phyloP scores from a whole-genome alignment of 2,888 invertebrate genomes.

The Encarsia formosa region DNA sequence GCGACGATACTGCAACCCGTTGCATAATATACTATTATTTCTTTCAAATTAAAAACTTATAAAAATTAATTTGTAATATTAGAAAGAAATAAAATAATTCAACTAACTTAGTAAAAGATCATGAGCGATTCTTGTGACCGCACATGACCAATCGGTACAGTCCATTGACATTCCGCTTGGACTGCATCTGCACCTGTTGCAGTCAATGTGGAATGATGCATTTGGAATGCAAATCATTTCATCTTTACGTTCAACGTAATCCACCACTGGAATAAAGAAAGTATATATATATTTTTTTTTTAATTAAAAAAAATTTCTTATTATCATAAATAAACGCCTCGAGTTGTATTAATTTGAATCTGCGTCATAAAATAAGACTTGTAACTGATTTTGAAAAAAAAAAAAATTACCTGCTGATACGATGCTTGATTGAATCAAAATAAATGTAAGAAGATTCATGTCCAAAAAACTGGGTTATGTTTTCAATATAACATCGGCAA shows the following conservation, averaged over 20 bases:
- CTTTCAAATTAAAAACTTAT: no score
- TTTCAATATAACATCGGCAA: conserved; percentile 1
- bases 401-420: conserved; percentile 1
- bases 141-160: conserved; percentile 21
- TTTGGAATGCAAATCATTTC: conserved; percentile 21
- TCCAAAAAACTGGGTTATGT: background rate
- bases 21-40: no score
- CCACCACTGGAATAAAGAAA: conserved; percentile 9
- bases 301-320: background rate
- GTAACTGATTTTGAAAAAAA: background rate
- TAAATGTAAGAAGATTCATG: background rate
- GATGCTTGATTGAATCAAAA: background rate
- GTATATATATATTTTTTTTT: no score
- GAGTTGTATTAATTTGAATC: no score
- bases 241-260: background rate
- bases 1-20: no score
- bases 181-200: conserved; percentile 23
- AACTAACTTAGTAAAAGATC: conserved; percentile 20
- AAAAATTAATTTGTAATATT: background rate
- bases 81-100: background rate
- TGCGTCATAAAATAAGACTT: background rate
- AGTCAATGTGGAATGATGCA: conserved; percentile 22
- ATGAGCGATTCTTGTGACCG: conserved; percentile 12
- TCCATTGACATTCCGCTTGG: conserved; percentile 19
- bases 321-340: background rate